Evolutionary conservation across 2,888 invertebrate species (phyloP), one percentile per base, ranked within the genome.

Genomic region (Hypselothyrea guttata): DNA sequence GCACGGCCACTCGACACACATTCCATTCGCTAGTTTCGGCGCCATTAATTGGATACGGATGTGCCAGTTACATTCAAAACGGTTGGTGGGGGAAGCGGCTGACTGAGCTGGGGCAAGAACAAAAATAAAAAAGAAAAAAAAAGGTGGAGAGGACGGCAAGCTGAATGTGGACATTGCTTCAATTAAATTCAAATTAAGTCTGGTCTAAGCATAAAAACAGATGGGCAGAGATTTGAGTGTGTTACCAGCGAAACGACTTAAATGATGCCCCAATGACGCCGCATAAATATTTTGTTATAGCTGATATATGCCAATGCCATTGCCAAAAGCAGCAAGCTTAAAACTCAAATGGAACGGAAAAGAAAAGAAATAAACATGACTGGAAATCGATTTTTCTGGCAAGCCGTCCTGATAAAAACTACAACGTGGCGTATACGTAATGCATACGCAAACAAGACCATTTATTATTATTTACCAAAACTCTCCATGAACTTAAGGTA

Each of bases 31-130:
- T 77, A 77, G 83, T 83, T 77, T 72, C 62, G 75, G 71, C 76
- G 64, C 81, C 76, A 79, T 79, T 79, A 79, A 79, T 79, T 83
- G 78, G 84, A 81, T 83, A 74, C 74, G 78, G 84, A 81, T 83
- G 84, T 83, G 81, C 81, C 81, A 76, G 76, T 83, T 79, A 71
- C 77, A 79, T 63, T 59, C 58, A 52, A 47, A 46, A 5, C 38
- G 16, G 27, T 4, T 4, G 16, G 1, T 13, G 5, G 27, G 1
- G 22, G 1, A 12, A 1, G 1, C 15, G 5, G 7, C 13, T 7
- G 3, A 5, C 2, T 11, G 15, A 7, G 4, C n/a, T 9, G 30
- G 35, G 34, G 4, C 12, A 33, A 18, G 37, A 7, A 12, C n/a
- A n/a, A n/a, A n/a, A n/a, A n/a, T n/a, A 13, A 22, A 22, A 22